Evolutionary conservation across 2,113 vertebrate species (phyloP).

Genomic region (Arenaria interpres): DNA sequence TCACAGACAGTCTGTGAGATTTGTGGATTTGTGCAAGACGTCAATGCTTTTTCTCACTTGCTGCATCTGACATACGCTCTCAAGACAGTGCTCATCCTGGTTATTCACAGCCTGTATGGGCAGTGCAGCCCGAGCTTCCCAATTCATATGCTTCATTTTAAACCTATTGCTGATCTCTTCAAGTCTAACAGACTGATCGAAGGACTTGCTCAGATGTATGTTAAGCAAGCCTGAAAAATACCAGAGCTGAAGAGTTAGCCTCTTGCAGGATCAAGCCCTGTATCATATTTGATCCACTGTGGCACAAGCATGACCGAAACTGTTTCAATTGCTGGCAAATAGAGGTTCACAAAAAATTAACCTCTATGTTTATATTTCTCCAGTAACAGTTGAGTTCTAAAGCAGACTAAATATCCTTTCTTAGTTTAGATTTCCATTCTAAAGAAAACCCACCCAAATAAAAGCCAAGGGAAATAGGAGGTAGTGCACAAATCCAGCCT

Average conservation of each 20-base stretch:
- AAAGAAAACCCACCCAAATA: slow-evolving; percentile 25
- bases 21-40: background rate
- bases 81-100: background rate
- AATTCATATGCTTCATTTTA: background rate
- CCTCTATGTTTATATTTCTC: slow-evolving; percentile 27
- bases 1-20: background rate
- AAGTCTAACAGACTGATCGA: background rate
- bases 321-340: background rate
- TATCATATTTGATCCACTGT: background rate
- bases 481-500: background rate
- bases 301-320: background rate
- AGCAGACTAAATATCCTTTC: slow-evolving; percentile 46
- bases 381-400: background rate
- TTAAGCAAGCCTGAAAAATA: background rate
- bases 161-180: background rate
- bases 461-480: background rate
- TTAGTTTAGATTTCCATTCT: slow-evolving; percentile 43
- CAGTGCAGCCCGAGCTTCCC: background rate
- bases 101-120: background rate
- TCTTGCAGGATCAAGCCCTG: background rate
- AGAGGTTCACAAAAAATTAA: background rate
- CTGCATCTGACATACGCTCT: background rate
- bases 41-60: background rate
- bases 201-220: background rate
- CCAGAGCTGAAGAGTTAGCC: background rate